These are phyloP conservation scores for Saxicola maurus DNA, from an alignment of 2,797 vertebrate genomes.

Conservation along the genomic window DNA sequence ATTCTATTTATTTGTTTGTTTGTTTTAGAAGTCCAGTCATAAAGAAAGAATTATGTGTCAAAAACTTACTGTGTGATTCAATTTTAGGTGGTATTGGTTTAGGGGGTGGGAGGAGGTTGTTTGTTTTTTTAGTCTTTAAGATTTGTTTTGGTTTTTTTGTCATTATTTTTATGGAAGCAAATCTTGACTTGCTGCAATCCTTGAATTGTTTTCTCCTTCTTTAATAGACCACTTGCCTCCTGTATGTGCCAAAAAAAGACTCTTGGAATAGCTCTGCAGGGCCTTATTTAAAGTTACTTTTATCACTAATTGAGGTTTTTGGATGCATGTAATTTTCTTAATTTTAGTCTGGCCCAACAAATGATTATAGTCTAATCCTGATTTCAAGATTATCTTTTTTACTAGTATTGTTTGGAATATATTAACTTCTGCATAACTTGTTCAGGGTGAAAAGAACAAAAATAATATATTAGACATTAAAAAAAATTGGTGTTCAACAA, in stretches of 20 bases:
- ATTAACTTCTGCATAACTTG: neutral
- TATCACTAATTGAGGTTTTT: neutral
- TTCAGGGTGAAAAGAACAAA: neutral
- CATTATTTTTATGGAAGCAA: neutral
- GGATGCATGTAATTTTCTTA: neutral
- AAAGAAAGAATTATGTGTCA: neutral
- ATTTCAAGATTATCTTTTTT: neutral
- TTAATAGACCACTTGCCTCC: neutral
- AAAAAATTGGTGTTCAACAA: neutral
- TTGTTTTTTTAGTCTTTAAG: neutral
- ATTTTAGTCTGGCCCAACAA: neutral
- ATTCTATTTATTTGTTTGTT: neutral
- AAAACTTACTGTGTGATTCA: neutral
- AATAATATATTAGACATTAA: neutral
- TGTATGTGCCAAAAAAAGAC: neutral
- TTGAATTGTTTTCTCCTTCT: neutral
- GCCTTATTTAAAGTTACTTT: neutral
- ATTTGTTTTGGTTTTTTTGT: neutral
- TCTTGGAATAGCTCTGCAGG: neutral
- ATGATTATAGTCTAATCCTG: neutral
- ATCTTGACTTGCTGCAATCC: neutral
- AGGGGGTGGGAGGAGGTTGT: rapidly evolving
- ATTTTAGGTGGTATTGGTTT: rapidly evolving
- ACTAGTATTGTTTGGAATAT: neutral
- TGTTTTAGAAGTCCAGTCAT: no score